Base-by-base conservation (phyloP, 1,140 invertebrate species). In the Subanguina moxae region DNA sequence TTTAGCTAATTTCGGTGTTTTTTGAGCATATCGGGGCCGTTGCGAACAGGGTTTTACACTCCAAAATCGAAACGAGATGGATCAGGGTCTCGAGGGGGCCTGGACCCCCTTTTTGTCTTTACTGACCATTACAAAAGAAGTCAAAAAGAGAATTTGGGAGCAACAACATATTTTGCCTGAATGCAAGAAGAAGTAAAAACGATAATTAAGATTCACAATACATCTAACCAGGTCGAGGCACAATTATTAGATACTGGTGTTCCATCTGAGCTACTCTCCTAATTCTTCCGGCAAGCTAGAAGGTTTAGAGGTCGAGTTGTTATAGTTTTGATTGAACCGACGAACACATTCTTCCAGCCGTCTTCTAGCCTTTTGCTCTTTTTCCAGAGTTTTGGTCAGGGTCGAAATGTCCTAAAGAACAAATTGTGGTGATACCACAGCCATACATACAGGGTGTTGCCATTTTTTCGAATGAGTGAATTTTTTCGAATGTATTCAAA, bases 281-380 rank as follows among this genome's bases (percentile, higher is more conserved):
- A 21, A 15, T 15, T 52, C 32, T 38, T 38, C 48, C n/a, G 48
- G 48, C 3, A 52, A 15, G 15, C n/a, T 25, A 7, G 48, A 21
- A 5, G 48, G 48, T 25, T 52, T 52, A 21, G 48, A 15, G 8
- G 48, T 52, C 17, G 48, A 8, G 17, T 25, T 52, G 48, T 52
- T 52, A 52, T 52, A 52, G n/a, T 3, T 52, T 52, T 52, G 48
- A 15, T 62, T 78, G 28, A 25, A 46, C 13, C 73, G 71, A 27
- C 68, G 48, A 23, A 76, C 23, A 25, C 45, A 38, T 52, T 78
- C 72, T 57, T 80, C 73, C n/a, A 78, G 27, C 15, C 80, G 68
- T 7, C 73, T 56, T 27, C 80, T 58, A n/a, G 67, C 64, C 19
- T 64, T 61, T 45, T 80, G 78, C 30, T 77, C 80, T 42, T 76